These are phyloP conservation scores for Callyntrura sp. DNA, from an alignment of 2,888 invertebrate species.

Conservation along the genomic window DNA sequence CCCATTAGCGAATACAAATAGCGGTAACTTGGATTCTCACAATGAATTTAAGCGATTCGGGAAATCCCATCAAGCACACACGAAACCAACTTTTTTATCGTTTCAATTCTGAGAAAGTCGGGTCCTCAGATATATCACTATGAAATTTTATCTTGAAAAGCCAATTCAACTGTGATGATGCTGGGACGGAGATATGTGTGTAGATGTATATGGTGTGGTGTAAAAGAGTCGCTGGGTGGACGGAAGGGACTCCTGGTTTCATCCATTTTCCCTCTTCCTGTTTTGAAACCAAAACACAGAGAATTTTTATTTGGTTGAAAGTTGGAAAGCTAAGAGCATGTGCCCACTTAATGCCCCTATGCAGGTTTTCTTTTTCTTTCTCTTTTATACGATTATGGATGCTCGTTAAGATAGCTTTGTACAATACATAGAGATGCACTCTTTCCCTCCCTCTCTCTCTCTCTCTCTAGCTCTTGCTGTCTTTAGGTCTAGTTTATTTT, in stretches of 20 bases:
- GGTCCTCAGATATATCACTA: neutral
- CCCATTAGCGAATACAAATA: no score
- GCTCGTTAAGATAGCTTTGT: slow-evolving; percentile 55
- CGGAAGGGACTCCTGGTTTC: neutral
- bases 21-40: no score
- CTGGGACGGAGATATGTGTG: no score
- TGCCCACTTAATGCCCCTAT: neutral
- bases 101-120: neutral
- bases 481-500: slow-evolving; percentile 32
- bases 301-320: neutral
- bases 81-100: neutral
- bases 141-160: neutral
- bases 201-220: neutral
- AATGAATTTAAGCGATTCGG: neutral
- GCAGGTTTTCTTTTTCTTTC: slow-evolving; percentile 7
- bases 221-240: neutral
- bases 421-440: neutral
- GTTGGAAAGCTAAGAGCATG: neutral
- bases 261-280: no score
- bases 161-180: slow-evolving; percentile 9
- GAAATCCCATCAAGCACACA: neutral
- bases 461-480: neutral
- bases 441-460: neutral
- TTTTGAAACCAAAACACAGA: neutral
- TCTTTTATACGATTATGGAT: slow-evolving; percentile 52